Evolutionary conservation across 1,140 invertebrate species (phyloP), one percentile per base, ranked within the genome.

Genomic region (Mactra quadrangularis): DNA sequence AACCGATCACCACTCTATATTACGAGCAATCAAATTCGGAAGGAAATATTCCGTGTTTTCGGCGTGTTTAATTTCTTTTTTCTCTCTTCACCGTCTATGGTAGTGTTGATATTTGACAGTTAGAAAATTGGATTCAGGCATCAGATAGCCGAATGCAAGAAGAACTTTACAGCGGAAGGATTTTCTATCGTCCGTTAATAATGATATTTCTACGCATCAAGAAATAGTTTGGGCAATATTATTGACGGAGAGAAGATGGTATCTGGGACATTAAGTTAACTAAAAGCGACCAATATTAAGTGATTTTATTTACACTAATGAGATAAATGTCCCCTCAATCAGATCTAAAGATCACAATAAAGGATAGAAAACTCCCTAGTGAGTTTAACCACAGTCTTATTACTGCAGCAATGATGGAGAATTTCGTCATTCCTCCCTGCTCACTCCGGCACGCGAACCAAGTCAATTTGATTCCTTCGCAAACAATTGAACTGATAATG

Each of bases 71-170:
- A 62, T 82, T 74, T 82, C 70, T 64, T 25, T 72, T 22, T 45
- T 74, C 70, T 22, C 68, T 41, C 25, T 47, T 19, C 31, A 38
- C 19, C 35, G 52, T 72, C 50, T 52, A 55, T 27, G 7, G 35
- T 3, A 53, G 59, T 66, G 53, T 38, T 60, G 70, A 75, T 64
- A 52, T 74, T 75, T 82, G 79, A 82, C 79, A 82, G 79, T 64
- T 74, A 75, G 79, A 82, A 82, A 82, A 82, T 82, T 82, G 79
- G 68, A 82, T 82, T 82, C 45, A 33, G 64, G 45, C 52, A 82
- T 66, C 47, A 66, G 79, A 82, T 82, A 82, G 31, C 27, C 25
- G 41, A 15, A 31, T 47, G 35, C 35, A 45, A 68, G 35, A 41
- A 9, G 7, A 47, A n/a, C 38, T 52, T 45, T 29, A 68, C 31